These are phyloP conservation scores for Chaunax sp. DNA, from an alignment of 2,797 vertebrate species.

Conservation along the genomic window DNA sequence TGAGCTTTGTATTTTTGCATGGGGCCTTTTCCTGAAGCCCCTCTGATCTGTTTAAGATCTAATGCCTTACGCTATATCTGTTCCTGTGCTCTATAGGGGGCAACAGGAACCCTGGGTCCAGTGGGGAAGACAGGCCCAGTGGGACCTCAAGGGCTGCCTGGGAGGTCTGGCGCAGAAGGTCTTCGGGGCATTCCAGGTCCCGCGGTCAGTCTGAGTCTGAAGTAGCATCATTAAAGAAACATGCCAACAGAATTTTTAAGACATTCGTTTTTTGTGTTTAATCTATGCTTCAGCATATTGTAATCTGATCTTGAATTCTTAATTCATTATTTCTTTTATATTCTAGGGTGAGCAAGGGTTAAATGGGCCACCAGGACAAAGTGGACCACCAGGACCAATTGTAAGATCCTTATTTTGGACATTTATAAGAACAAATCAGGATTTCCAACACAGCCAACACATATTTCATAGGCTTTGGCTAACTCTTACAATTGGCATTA, in stretches of 20 bases:
- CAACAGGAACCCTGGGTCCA: conserved; percentile 82
- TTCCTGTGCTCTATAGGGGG: conserved; percentile 79
- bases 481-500: conserved; percentile 26
- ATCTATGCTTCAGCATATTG: background rate
- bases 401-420: conserved; percentile 75
- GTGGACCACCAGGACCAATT: conserved; percentile 91
- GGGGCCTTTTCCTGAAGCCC: background rate
- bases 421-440: background rate
- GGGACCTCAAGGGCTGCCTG: conserved; percentile 89
- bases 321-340: conserved; percentile 11
- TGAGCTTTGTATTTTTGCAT: background rate
- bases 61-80: background rate
- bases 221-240: background rate
- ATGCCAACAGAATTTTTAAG: background rate
- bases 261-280: background rate
- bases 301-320: background rate
- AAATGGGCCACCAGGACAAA: conserved; percentile 88
- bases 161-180: conserved; percentile 87
- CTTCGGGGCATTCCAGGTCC: conserved; percentile 91
- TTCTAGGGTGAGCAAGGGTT: conserved; percentile 91
- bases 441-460: background rate
- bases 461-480: conserved; percentile 10
- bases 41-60: background rate
- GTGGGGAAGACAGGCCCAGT: conserved; percentile 87
- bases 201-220: conserved; percentile 77